Evolutionary conservation across 2,113 vertebrate species (phyloP).

Genomic region (human (Homo sapiens)): DNA sequence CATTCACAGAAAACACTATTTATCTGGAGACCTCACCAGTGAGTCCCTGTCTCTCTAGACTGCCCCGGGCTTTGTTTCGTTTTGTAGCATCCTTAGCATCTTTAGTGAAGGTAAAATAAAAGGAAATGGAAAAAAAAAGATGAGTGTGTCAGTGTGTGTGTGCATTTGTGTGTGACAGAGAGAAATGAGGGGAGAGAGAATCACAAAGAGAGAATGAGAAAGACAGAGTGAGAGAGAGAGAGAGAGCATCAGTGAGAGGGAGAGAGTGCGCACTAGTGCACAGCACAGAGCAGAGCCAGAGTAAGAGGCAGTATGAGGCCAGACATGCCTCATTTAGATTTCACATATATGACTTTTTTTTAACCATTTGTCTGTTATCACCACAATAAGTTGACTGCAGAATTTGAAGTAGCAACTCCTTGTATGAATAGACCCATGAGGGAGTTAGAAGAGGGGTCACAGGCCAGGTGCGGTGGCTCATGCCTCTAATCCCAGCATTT

Average conservation of each 20-base stretch:
- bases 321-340: rapidly evolving
- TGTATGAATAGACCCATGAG: neutral
- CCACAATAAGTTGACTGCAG: neutral
- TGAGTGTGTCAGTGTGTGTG: neutral
- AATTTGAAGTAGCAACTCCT: neutral
- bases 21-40: neutral
- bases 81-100: neutral
- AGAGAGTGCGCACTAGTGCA: rapidly evolving
- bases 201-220: neutral
- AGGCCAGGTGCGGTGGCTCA: no score
- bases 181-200: no score
- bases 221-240: neutral
- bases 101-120: neutral
- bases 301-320: rapidly evolving
- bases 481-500: no score
- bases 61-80: no score
- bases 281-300: rapidly evolving
- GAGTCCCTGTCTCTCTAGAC: no score
- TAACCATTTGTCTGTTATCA: neutral
- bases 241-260: no score
- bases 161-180: neutral
- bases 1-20: neutral
- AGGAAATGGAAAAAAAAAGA: neutral
- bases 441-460: neutral
- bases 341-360: no score